Base-by-base conservation (phyloP, 2,797 vertebrate species). In the Gorsachius magnificus region DNA sequence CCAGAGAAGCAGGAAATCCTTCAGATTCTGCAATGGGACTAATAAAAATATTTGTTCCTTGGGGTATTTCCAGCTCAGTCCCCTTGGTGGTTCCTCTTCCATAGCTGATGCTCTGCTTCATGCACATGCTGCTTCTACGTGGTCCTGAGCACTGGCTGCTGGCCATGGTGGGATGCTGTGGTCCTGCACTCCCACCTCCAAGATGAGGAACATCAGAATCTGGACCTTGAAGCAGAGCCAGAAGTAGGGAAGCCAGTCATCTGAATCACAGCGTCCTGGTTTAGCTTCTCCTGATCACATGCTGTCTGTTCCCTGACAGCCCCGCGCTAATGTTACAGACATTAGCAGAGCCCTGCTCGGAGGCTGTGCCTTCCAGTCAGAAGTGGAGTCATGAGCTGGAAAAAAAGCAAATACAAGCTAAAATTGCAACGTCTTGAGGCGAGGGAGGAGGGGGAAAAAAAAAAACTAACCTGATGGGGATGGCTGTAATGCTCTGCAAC, bases 251-350 rank as follows among this genome's bases (percentile, higher is more conserved):
- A 93, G 81, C 18, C 2, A 0, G n/a, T 83, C 77, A 20, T 87
- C 35, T 94, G 95, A 95, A 89, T 70, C 56, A 66, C 68, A 38
- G 90, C 0, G 18, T 89, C 89, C 96, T 43, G 3, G 77, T 86
- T 96, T 95, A 96, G 91, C 89, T 65, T 88, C 66, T 74, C 21
- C 65, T 6, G 51, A 76, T 91, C 95, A 90, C 91, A 63, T 90
- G 91, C 80, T 2, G 25, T 93, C 79, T 92, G 94, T 72, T 95
- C 66, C 68, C 87, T 80, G 87, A 36, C 92, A 93, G 95, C 87
- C 69, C 60, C 6, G 46, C 13, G 1, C 72, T 78, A 29, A 72
- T 61, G 89, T 66, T 61, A 83, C 83, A 92, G 83, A 56, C 75
- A 92, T 61, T 88, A 54, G 74, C 94, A 77, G 33, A 83, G 84